Evolutionary conservation across 2,797 vertebrate genomes (phyloP).

Genomic region (Pachyuromys duprasi): DNA sequence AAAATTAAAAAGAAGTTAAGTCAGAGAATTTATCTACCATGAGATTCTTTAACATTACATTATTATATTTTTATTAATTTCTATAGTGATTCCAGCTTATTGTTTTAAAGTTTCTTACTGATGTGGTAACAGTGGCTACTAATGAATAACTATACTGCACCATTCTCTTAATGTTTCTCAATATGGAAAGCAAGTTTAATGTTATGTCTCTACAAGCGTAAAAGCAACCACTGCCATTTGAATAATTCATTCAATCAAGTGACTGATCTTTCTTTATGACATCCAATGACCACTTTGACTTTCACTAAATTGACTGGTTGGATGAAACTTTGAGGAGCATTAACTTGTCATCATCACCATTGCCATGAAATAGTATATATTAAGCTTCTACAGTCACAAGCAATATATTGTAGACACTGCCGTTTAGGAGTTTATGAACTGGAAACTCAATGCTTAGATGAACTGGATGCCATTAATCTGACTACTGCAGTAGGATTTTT

Average conservation of each 20-base stretch:
- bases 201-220: slow-evolving; percentile 38
- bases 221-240: slow-evolving; percentile 68
- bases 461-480: slow-evolving; percentile 66
- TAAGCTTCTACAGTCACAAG: slow-evolving; percentile 61
- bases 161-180: slow-evolving; percentile 38
- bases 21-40: neutral
- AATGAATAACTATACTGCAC: neutral
- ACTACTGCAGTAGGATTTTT: slow-evolving; percentile 40
- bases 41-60: neutral
- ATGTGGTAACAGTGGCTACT: neutral
- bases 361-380: slow-evolving; percentile 77
- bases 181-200: slow-evolving; percentile 44
- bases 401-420: slow-evolving; percentile 61
- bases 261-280: slow-evolving; percentile 65
- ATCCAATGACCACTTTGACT: slow-evolving; percentile 79
- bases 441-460: slow-evolving; percentile 75
- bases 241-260: slow-evolving; percentile 75
- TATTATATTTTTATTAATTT: slow-evolving; percentile 45
- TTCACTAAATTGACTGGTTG: slow-evolving; percentile 76
- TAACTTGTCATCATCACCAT: slow-evolving; percentile 79
- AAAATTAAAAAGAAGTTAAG: neutral
- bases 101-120: slow-evolving; percentile 47
- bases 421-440: slow-evolving; percentile 81
- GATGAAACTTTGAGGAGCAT: slow-evolving; percentile 69
- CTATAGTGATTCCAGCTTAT: neutral